Evolutionary conservation across 2,888 invertebrate genomes (phyloP).

Genomic region (Hirtodrosophila duncani): DNA sequence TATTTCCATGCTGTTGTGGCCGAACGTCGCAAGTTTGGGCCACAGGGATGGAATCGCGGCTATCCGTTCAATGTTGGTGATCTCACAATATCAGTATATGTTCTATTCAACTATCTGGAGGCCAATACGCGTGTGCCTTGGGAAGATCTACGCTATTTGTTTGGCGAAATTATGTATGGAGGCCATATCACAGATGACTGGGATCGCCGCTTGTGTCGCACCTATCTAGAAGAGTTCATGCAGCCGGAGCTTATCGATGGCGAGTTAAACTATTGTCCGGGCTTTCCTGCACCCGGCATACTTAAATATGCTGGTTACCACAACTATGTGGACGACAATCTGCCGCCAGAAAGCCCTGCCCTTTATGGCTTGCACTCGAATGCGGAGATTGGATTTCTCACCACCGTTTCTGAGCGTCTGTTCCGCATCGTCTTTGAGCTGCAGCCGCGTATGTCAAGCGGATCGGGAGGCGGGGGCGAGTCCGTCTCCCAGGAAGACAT

Average conservation of each 20-base stretch:
- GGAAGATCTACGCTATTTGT: constrained; percentile 95
- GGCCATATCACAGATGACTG: constrained; percentile 98
- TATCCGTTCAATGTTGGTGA: constrained; percentile 92
- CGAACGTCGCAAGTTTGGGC: constrained; percentile 90
- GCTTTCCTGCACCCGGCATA: constrained; percentile 92
- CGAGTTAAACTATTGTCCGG: constrained; percentile 88
- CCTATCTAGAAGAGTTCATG: constrained; percentile 92
- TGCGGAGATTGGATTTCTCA: constrained; percentile 95
- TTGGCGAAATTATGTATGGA: constrained; percentile 98
- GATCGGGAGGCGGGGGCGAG: constrained; percentile 82
- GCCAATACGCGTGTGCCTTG: constrained; percentile 92
- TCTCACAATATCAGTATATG: constrained; percentile 93
- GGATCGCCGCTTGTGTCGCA: constrained; percentile 92
- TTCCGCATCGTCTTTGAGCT: constrained; percentile 92
- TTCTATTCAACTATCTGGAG: constrained; percentile 93
- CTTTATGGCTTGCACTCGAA: constrained; percentile 96
- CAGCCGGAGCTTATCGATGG: constrained; percentile 92
- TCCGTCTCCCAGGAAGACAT: constrained; percentile 86
- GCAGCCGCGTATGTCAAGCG: constrained; percentile 90
- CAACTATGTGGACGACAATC: constrained; percentile 89
- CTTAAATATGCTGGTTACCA: constrained; percentile 93
- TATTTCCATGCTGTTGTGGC: constrained; percentile 97
- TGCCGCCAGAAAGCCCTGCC: constrained; percentile 93
- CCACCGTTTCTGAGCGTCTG: constrained; percentile 89
- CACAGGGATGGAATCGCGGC: constrained; percentile 79